These are phyloP conservation scores for Papilio xuthus DNA, from an alignment of 1,140 invertebrate species.

Conservation along the genomic window DNA sequence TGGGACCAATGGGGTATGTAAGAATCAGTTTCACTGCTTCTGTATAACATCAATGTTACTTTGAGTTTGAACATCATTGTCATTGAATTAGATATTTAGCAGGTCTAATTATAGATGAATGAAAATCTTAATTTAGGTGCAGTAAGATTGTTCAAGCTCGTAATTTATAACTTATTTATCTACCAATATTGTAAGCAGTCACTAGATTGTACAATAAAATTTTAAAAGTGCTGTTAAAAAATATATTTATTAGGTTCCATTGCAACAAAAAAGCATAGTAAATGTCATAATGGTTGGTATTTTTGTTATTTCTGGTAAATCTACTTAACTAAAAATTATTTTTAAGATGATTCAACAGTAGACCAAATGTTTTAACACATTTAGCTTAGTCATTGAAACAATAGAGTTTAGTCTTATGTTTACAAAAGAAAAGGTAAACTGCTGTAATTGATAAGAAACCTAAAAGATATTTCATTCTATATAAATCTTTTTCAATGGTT, in stretches of 20 bases:
- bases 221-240: not conserved
- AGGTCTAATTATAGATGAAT: not conserved
- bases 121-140: not conserved
- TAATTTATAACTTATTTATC: not conserved
- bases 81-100: not conserved
- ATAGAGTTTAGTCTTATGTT: not conserved
- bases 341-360: not conserved
- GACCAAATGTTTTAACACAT: not conserved
- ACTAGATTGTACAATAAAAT: not conserved
- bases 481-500: too few species aligned
- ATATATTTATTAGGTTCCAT: too few species aligned
- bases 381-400: not conserved
- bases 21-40: constrained; percentile 18
- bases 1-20: constrained; percentile 85
- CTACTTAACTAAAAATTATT: too few species aligned
- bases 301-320: not conserved
- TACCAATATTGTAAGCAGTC: too few species aligned
- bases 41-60: not conserved
- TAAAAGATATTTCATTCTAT: too few species aligned
- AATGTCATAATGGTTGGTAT: not conserved
- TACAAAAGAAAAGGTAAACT: too few species aligned
- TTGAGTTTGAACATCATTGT: not conserved
- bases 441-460: too few species aligned
- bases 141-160: not conserved
- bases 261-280: not conserved